Evolutionary conservation across 1,140 invertebrate species (phyloP), one percentile per base, ranked within the genome.

Genomic region (Tetramorium simillimum): DNA sequence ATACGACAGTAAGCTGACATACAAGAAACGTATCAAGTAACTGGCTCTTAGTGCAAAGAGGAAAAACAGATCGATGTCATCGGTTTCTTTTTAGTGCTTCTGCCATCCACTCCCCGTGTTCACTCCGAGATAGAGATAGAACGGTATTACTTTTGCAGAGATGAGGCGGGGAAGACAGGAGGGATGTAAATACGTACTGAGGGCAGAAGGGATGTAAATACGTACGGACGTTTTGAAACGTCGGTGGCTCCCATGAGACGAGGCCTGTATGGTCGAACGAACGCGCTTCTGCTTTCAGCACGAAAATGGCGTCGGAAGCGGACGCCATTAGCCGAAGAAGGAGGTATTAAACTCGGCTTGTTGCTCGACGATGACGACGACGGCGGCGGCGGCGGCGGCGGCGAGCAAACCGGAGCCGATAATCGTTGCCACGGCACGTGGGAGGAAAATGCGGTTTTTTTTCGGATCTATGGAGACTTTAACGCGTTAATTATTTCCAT

Each of bases 231-330:
- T 84, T 84, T 84, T 75, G 80, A 84, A 84, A 84, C 80, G 53
- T 14, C 40, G 69, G 24, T 62, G 28, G 69, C 28, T 84, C 80
- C 69, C 80, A 24, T 43, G 69, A 73, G 80, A 84, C 69, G 53
- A 75, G 53, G 56, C 43, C 80, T 90, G 89, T 73, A 90, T 90
- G 89, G 81, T 85, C 60, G 75, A 82, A 90, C 80, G 75, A 89
- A 60, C 88, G 51, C 63, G 77, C 53, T 87, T 84, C 77, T 75
- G 70, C 51, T 78, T 69, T 58, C 28, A 87, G 53, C 67, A 62
- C 49, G 86, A 87, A 90, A 90, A 90, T 85, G 86, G 85, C 53
- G 78, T 16, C 51, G 18, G 63, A 21, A 77, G 75, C 21, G 28
- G 37, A 28, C 51, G 21, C 85, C 85, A 86, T 86, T 86, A 86